Percentiles rank a stretch among this genome's conserved stretches.
Evolutionary conservation across 2,888 invertebrate genomes (phyloP).

Genomic region (Chaetoderma sp.): DNA sequence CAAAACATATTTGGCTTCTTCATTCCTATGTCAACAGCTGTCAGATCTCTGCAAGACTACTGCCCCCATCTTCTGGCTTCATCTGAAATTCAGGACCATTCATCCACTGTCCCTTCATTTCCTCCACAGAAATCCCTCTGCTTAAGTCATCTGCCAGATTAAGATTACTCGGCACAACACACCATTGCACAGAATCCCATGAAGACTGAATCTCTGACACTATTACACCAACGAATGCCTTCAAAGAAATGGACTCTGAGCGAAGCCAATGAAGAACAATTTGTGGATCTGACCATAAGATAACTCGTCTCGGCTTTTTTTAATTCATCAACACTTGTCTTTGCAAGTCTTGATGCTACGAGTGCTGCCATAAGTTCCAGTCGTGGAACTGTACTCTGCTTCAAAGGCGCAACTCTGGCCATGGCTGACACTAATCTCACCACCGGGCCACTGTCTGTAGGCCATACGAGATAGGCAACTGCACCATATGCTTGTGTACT

Average conservation of each 20-base stretch:
- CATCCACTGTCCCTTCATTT: too few species aligned
- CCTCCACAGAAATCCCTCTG: too few species aligned
- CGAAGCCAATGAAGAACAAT: constrained; percentile 9
- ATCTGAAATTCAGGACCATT: background rate
- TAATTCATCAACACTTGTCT: background rate
- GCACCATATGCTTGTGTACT: background rate
- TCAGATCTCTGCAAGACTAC: too few species aligned
- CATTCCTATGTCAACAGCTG: too few species aligned
- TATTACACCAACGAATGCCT: constrained; percentile 1
- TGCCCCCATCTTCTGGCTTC: background rate
- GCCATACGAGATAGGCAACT: background rate
- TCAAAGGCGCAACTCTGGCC: constrained; percentile 7
- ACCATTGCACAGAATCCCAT: constrained; percentile 2
- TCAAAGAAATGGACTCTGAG: background rate
- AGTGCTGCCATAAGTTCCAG: constrained; percentile 1
- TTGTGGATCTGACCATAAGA: constrained; percentile 3
- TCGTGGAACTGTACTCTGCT: background rate
- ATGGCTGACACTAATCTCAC: background rate
- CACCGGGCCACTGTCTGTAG: background rate
- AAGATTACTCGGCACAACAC: background rate
- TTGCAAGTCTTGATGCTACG: background rate
- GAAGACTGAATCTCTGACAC: constrained; percentile 8
- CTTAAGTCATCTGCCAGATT: constrained; percentile 12
- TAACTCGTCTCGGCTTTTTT: background rate
- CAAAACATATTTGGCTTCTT: too few species aligned